phyloP scores from a whole-genome alignment of 2,113 vertebrate genomes.

The Scopus umbretta region DNA sequence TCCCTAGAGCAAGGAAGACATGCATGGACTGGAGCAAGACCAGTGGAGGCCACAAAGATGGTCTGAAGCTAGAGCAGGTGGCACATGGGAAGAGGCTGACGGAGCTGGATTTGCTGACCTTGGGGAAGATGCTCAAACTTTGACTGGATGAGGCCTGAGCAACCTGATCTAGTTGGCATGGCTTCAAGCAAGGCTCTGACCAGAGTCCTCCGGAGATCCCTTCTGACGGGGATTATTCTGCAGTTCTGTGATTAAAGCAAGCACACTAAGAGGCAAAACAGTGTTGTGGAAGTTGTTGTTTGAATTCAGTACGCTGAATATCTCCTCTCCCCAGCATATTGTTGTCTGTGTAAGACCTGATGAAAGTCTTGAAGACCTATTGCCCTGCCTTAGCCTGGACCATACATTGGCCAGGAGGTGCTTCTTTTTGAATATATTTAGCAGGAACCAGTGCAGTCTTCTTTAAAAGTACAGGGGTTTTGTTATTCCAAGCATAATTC shows the following conservation, averaged over 20 bases:
- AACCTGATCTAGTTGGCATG: fast-evolving
- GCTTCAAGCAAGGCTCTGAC: neutral
- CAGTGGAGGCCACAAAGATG: neutral
- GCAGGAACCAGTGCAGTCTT: neutral
- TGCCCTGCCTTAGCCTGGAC: fast-evolving
- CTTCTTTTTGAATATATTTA: neutral
- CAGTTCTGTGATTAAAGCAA: neutral
- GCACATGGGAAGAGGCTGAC: neutral
- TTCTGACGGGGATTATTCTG: neutral
- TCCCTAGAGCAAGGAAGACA: neutral
- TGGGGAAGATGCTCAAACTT: neutral
- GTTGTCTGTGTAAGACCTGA: neutral
- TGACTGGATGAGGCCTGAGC: neutral
- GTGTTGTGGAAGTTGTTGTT: neutral
- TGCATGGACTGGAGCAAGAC: neutral
- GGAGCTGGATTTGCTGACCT: neutral
- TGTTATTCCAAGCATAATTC: neutral
- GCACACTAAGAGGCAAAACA: neutral
- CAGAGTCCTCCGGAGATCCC: neutral
- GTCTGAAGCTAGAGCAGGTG: neutral
- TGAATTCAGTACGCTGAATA: too few species aligned
- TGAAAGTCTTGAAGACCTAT: neutral
- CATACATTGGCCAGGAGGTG: fast-evolving
- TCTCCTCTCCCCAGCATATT: neutral
- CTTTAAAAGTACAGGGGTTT: neutral